Evolutionary conservation across 2,888 invertebrate species (phyloP), one percentile per base, ranked within the genome.

Genomic region (Tortricodes alternella): DNA sequence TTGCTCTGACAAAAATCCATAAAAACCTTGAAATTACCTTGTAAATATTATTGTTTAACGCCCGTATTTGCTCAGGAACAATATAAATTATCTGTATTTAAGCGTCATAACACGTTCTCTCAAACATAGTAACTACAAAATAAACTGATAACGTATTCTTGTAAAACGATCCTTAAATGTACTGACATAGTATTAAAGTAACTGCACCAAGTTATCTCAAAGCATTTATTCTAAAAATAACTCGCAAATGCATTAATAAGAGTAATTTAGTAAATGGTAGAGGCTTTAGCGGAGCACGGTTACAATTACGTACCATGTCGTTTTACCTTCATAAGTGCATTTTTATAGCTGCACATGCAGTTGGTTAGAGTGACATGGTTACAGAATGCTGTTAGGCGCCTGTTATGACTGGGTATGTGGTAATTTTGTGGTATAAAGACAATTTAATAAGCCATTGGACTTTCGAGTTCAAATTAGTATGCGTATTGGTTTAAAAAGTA

Each of bases 211-310:
- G 5, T 27, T 34, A 55, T 49, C 35, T 27, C 46, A 62, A 53
- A 53, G 61, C 48, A 53, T 53, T 51, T 55, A 56, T 50, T 63
- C 70, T 77, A 73, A 73, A 78, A 72, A 76, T 78, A 77, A 64
- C 63, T 32, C 52, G 60, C 53, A 57, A 68, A 65, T 64, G 70
- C 64, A 62, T 60, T 71, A 74, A 78, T 76, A 71, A 71, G 65
- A 51, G 66, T 62, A 73, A 71, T 73, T 74, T 73, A 65, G 68
- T 67, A 69, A 70, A 69, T 68, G 52, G 18, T 35, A n/a, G 23
- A 23, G 23, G 27, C 32, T 39, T 19, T 16, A 41, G 27, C 48
- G 32, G 43, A 41, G 18, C 18, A 15, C 27, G 29, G 41, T 15
- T 24, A 9, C 23, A 8, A 4, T n/a, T 29, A 11, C 18, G 41